Evolutionary conservation across 2,113 vertebrate genomes (phyloP), one percentile per base, ranked within the genome.

Genomic region (Castor canadensis): DNA sequence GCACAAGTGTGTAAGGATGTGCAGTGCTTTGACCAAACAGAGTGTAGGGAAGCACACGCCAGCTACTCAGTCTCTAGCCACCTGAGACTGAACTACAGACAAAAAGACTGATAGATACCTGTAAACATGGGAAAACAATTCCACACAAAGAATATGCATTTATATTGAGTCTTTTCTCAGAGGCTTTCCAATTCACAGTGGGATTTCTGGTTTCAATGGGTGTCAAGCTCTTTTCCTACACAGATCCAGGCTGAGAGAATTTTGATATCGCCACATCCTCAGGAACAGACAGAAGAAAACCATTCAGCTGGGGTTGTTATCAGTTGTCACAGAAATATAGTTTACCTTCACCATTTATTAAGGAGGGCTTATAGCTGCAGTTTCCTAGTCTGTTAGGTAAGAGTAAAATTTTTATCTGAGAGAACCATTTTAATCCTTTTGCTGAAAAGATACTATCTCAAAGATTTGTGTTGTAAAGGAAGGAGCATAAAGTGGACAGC

Each of bases 361-460:
- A 85, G n/a, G 17, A 49, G 2, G 8, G 24, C 35, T 24, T 9
- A 22, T 1, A 45, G 24, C 6, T 47, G 17, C 1, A 1, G 17
- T 28, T 26, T n/a, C 52, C 28, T 38, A 24, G 28, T 52, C 8
- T 76, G 9, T 0, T 28, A 69, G 19, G 35, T 30, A 35, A 56
- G 30, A 88, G 9, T 5, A 4, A 6, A 22, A 32, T 26, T 35
- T 86, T 84, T 79, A 94, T 40, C 52, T 47, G 72, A 4, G 58
- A 69, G 49, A 80, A 54, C 22, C 26, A 76, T 64, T 84, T 91
- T 60, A 71, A 58, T 66, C 19, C 6, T 84, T 77, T 83, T 75
- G 5, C 56, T 4, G n/a, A 56, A 84, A 85, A 62, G 43, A 64
- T n/a, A 43, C 9, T 62, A 12, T 52, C 52, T 24, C 20, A 87